Percentiles rank a stretch among this genome's conserved stretches.
Conservation (phyloP, 2,888 invertebrate genomes). For the Orthonevra nobilis region DNA sequence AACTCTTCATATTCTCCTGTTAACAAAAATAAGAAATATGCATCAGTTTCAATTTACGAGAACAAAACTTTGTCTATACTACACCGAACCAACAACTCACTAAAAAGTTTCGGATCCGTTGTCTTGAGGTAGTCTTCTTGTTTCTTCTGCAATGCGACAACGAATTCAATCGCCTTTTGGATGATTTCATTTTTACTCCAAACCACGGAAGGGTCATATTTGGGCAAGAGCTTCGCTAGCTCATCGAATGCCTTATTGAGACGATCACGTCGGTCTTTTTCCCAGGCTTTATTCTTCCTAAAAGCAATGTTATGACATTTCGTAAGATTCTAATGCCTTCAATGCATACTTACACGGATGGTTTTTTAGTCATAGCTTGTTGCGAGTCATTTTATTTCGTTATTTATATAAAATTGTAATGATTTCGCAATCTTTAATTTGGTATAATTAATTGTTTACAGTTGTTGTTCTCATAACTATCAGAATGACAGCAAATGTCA, state of each 20-base stretch:
- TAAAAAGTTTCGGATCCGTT: constrained; percentile 63
- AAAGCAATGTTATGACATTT: not conserved
- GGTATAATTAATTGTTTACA: constrained; percentile 53
- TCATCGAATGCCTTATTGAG: constrained; percentile 80
- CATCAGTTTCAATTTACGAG: not conserved
- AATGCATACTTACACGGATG: constrained; percentile 65
- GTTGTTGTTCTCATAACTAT: not conserved
- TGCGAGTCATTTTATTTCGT: constrained; percentile 35
- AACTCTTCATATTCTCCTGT: constrained; percentile 70
- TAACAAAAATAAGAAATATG: not conserved
- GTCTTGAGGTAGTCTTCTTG: constrained; percentile 75
- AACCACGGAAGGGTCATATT: constrained; percentile 77
- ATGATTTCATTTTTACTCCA: constrained; percentile 80
- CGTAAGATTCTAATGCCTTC: too few relatives aligned
- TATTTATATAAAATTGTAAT: constrained; percentile 16
- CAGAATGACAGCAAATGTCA: not conserved
- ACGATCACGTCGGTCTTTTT: constrained; percentile 83
- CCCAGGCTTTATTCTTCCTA: constrained; percentile 81
- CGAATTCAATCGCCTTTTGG: constrained; percentile 77
- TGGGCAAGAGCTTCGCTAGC: constrained; percentile 76
- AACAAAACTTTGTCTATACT: not conserved
- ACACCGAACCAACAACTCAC: constrained; percentile 64
- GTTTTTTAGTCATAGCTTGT: constrained; percentile 71
- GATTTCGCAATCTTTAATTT: not conserved
- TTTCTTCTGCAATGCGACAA: constrained; percentile 78